Percentiles rank a stretch among this genome's conserved stretches.
Evolutionary conservation across 1,140 invertebrate species (phyloP).

Genomic region (Goniozus legneri): DNA sequence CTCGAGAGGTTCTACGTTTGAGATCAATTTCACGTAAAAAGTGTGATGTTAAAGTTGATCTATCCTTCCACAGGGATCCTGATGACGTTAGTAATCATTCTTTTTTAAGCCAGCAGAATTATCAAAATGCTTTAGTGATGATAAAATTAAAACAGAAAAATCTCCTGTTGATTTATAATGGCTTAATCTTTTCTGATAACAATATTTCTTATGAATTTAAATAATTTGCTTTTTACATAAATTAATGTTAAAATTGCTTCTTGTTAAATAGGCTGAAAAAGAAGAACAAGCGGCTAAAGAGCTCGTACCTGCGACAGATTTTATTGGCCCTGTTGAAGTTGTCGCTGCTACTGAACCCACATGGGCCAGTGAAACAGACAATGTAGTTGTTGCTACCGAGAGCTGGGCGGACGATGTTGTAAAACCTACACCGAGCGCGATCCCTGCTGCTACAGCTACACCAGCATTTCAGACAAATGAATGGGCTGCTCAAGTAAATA

Average conservation of each 20-base stretch:
- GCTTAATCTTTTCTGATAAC: conserved; percentile 31
- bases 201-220: not conserved
- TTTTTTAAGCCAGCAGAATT: too few species aligned
- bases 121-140: conserved; percentile 30
- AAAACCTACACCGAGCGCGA: conserved; percentile 33
- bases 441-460: conserved; percentile 18
- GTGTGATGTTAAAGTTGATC: conserved; percentile 96
- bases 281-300: conserved; percentile 89
- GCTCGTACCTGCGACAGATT: conserved; percentile 57
- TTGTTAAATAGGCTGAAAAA: conserved; percentile 72
- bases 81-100: conserved; percentile 76
- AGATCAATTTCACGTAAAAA: conserved; percentile 87
- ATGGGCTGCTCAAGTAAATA: conserved; percentile 47
- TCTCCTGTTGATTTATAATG: conserved; percentile 21
- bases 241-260: not conserved
- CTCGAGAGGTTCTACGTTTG: conserved; percentile 93
- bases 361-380: conserved; percentile 51
- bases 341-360: conserved; percentile 41
- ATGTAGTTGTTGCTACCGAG: conserved; percentile 46
- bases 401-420: conserved; percentile 54
- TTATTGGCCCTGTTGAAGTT: conserved; percentile 32
- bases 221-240: not conserved
- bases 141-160: conserved; percentile 24
- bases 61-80: conserved; percentile 99
- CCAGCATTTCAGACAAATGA: conserved; percentile 44